phyloP scores from a whole-genome alignment of 2,113 vertebrate genomes.

The Melanerpes formicivorus region DNA sequence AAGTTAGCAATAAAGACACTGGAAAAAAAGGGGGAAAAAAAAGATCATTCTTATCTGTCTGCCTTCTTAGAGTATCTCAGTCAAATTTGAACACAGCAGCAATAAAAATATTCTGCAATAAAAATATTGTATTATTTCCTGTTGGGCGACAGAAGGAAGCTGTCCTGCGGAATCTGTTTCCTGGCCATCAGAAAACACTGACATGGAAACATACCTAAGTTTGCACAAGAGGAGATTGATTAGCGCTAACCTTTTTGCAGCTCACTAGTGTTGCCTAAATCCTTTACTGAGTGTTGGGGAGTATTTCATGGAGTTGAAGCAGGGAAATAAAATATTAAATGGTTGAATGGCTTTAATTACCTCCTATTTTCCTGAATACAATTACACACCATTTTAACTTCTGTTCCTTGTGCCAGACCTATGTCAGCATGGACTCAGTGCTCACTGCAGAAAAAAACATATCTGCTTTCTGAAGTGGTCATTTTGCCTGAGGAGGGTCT shows the following conservation, averaged over 20 bases:
- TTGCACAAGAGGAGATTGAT: neutral
- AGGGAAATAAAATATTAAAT: slow-evolving; percentile 27
- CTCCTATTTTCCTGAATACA: neutral
- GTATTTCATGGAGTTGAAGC: slow-evolving; percentile 28
- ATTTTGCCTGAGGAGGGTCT: neutral
- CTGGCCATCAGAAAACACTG: neutral
- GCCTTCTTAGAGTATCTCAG: neutral
- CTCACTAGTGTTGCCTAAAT: slow-evolving; percentile 10
- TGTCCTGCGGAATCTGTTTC: slow-evolving; percentile 49
- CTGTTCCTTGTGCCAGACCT: neutral
- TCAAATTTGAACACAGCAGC: neutral
- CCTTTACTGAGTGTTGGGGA: neutral
- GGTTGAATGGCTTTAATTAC: slow-evolving; percentile 10
- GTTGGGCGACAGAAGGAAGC: neutral
- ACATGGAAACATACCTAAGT: neutral
- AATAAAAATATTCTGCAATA: slow-evolving; percentile 50
- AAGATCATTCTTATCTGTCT: neutral
- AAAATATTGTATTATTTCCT: slow-evolving; percentile 61
- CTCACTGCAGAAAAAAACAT: neutral
- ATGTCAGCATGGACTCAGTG: neutral
- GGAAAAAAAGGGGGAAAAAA: neutral
- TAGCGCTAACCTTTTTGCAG: neutral
- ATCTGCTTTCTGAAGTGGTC: neutral
- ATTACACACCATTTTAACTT: neutral
- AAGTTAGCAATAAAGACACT: neutral